Evolutionary conservation across 1,140 invertebrate species (phyloP).

Genomic region (Holcopasites calliopsidis): DNA sequence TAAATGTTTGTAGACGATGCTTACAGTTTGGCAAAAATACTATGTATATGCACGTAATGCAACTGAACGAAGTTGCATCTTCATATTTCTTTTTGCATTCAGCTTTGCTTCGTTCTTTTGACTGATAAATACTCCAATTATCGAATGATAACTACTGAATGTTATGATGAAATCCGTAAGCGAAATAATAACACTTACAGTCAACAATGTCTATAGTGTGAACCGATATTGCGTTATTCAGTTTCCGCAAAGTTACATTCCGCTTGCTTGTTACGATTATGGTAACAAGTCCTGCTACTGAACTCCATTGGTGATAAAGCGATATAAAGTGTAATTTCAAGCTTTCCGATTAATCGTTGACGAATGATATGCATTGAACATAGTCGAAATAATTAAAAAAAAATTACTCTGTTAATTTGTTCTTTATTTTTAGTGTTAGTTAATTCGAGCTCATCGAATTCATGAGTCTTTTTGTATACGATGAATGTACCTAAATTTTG

Average conservation of each 20-base stretch:
- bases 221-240: conserved; percentile 7
- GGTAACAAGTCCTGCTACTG: neutral
- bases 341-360: conserved; percentile 4
- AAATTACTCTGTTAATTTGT: conserved; percentile 6
- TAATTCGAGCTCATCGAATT: conserved; percentile 10
- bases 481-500: conserved; percentile 28
- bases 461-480: neutral
- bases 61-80: too few relatives aligned
- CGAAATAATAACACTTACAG: too few relatives aligned
- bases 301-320: conserved; percentile 1
- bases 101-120: neutral
- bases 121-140: neutral
- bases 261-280: neutral
- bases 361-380: conserved; percentile 28
- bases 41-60: too few relatives aligned
- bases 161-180: too few relatives aligned
- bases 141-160: neutral
- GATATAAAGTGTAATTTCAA: conserved; percentile 14
- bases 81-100: too few relatives aligned
- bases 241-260: neutral
- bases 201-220: conserved; percentile 21
- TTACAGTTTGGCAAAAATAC: too few relatives aligned
- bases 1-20: too few relatives aligned
- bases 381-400: neutral
- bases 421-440: neutral